phyloP scores from a whole-genome alignment of 2,113 vertebrate species.

The Ammospiza nelsoni region DNA sequence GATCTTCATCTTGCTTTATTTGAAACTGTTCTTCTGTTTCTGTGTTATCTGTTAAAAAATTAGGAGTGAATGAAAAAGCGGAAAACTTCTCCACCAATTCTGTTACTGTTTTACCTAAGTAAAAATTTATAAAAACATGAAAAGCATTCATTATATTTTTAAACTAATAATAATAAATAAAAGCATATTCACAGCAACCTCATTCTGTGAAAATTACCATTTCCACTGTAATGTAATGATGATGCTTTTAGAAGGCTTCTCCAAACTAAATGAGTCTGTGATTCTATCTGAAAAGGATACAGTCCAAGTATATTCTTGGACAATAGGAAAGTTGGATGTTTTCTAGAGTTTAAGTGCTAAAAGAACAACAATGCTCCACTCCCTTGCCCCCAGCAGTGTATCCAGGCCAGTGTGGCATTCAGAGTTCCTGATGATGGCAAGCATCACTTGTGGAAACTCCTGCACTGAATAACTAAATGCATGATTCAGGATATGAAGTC shows the following conservation, averaged over 20 bases:
- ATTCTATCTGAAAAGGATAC: neutral
- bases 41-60: conserved; percentile 62
- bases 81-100: neutral
- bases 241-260: neutral
- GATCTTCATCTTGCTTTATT: conserved; percentile 75
- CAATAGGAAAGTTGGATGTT: neutral
- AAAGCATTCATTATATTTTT: neutral
- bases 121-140: neutral
- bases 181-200: neutral
- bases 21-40: conserved; percentile 61
- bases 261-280: neutral
- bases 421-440: neutral
- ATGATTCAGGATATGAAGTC: neutral
- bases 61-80: neutral
- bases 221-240: neutral
- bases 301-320: neutral
- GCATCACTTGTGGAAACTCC: neutral
- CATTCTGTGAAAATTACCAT: neutral
- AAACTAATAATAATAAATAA: neutral
- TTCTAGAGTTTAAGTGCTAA: neutral
- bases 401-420: neutral
- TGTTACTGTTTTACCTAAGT: neutral
- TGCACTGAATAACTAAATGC: neutral
- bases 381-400: neutral
- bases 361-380: neutral